A percentile compares a stretch with the other conserved stretches of the same genome.
Conservation (phyloP, 2,797 vertebrate genomes). For the Hephaestus fuliginosus region DNA sequence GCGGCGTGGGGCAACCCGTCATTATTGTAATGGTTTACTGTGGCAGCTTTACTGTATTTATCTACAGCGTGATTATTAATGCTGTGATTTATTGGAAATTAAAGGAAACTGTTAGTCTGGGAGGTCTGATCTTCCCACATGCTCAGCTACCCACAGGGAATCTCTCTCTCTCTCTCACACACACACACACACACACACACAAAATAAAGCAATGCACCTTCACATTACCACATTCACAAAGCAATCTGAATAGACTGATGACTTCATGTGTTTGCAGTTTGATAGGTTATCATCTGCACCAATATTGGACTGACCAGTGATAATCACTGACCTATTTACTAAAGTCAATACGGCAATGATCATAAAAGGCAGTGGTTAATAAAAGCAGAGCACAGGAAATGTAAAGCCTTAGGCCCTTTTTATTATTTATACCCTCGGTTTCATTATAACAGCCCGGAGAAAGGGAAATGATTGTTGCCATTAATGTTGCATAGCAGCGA, state of each 20-base stretch:
- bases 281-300: conserved; percentile 78
- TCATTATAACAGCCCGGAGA: conserved; percentile 60
- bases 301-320: conserved; percentile 65
- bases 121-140: conserved; percentile 16
- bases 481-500: conserved; percentile 74
- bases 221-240: conserved; percentile 45
- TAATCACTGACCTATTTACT: conserved; percentile 80
- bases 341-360: conserved; percentile 77
- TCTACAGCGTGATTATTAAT: not conserved
- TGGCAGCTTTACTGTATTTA: not conserved
- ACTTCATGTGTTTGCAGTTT: conserved; percentile 83
- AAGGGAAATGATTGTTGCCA: conserved; percentile 71
- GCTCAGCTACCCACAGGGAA: not conserved
- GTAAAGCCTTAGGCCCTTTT: conserved; percentile 46
- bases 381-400: conserved; percentile 65
- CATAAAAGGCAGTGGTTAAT: conserved; percentile 66
- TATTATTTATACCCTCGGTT: conserved; percentile 72
- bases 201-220: conserved; percentile 41
- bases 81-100: conserved; percentile 11
- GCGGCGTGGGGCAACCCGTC: not conserved
- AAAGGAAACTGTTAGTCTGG: conserved; percentile 3
- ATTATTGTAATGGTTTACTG: not conserved
- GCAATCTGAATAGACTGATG: conserved; percentile 64
- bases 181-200: conserved; percentile 3
- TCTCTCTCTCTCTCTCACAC: not conserved